phyloP scores from a whole-genome alignment of 2,797 vertebrate species.

The Sylvilagus floridanus region DNA sequence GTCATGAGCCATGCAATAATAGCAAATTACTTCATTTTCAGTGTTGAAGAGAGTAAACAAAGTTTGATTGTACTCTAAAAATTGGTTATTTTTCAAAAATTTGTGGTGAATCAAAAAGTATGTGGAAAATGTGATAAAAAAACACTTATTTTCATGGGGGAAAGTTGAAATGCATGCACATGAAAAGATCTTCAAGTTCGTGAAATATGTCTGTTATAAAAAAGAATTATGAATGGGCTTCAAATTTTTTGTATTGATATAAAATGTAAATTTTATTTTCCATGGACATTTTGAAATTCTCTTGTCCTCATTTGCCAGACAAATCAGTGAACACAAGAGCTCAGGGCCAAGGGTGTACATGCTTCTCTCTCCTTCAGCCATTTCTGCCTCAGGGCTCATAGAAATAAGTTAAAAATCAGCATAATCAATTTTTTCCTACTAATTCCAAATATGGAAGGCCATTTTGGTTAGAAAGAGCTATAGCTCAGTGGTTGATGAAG shows the following conservation, averaged over 20 bases:
- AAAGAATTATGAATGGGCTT: too few species aligned
- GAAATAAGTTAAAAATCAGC: neutral
- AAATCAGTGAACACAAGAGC: neutral
- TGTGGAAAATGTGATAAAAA: too few species aligned
- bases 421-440: neutral
- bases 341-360: neutral
- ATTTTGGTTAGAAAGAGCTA: neutral
- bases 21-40: neutral
- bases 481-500: neutral
- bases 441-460: neutral
- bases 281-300: too few species aligned
- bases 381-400: neutral
- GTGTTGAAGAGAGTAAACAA: neutral
- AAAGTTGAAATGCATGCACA: too few species aligned
- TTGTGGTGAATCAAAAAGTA: too few species aligned
- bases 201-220: too few species aligned
- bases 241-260: too few species aligned
- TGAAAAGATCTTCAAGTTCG: too few species aligned
- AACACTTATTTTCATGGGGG: too few species aligned
- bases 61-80: neutral
- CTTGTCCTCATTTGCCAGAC: neutral
- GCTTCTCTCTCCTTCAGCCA: neutral
- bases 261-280: too few species aligned
- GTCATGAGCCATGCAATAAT: neutral
- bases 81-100: too few species aligned